A percentile compares a stretch with the other conserved stretches of the same genome.
These are phyloP conservation scores for Rhombomys opimus DNA, from an alignment of 2,113 vertebrate species.

Conservation along the genomic window DNA sequence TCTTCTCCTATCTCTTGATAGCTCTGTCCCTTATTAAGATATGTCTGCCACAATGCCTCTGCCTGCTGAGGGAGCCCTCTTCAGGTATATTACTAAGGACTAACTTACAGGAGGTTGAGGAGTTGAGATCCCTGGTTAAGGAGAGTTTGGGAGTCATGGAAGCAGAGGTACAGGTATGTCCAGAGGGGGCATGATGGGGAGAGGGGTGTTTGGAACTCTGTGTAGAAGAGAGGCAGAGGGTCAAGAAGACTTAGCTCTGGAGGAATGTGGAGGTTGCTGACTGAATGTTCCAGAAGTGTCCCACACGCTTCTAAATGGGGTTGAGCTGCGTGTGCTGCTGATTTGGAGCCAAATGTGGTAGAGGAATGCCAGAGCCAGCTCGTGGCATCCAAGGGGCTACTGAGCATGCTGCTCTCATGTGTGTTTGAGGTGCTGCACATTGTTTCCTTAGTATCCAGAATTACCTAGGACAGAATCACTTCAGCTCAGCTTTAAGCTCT, in stretches of 20 bases:
- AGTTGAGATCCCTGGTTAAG: not conserved
- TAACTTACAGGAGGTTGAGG: not conserved
- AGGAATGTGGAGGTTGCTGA: not conserved
- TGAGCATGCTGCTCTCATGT: constrained; percentile 12
- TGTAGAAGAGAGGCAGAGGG: not conserved
- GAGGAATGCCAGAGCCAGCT: not conserved
- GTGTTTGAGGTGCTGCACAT: not conserved
- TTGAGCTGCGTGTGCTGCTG: not conserved
- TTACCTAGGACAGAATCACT: constrained; percentile 36
- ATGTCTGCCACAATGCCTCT: not conserved
- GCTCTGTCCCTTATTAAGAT: constrained; percentile 21
- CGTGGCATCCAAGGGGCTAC: not conserved
- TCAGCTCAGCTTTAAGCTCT: not conserved
- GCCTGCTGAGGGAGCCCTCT: not conserved
- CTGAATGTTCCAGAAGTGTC: not conserved
- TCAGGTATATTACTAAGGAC: not conserved
- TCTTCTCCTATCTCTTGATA: not conserved
- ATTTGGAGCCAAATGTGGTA: not conserved
- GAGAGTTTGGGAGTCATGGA: not conserved
- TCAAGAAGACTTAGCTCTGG: not conserved
- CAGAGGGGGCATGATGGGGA: no score
- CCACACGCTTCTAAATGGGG: constrained; percentile 23
- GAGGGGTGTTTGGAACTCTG: not conserved
- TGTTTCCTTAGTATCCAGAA: not conserved
- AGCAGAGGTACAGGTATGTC: not conserved